phyloP scores from a whole-genome alignment of 1,140 invertebrate genomes.

The Megathymus violae region DNA sequence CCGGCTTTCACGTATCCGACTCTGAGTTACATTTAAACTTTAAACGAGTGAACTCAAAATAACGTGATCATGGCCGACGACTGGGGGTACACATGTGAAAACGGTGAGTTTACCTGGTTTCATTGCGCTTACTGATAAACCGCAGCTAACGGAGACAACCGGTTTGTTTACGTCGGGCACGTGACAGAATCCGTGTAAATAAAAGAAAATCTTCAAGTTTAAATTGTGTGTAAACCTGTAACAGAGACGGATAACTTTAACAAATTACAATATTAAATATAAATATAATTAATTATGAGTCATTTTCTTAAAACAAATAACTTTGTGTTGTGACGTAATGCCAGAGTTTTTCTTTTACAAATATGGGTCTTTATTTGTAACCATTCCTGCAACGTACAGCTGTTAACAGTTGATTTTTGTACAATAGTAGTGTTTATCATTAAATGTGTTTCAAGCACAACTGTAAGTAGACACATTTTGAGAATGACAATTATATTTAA shows the following conservation, averaged over 20 bases:
- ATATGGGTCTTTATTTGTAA: conserved; percentile 38
- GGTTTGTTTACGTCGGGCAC: conserved; percentile 80
- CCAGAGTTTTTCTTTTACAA: conserved; percentile 35
- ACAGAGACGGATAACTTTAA: neutral
- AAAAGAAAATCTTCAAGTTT: conserved; percentile 35
- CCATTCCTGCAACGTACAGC: conserved; percentile 37
- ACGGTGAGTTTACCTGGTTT: conserved; percentile 72
- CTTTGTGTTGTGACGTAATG: conserved; percentile 33
- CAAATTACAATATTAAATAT: conserved; percentile 3
- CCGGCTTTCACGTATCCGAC: conserved; percentile 57
- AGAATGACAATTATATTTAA: neutral
- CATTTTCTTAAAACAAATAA: conserved; percentile 29
- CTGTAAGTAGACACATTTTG: neutral
- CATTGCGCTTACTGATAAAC: conserved; percentile 37
- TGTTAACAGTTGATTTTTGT: conserved; percentile 30
- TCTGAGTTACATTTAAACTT: conserved; percentile 36
- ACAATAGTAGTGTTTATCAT: neutral
- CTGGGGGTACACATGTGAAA: conserved; percentile 81
- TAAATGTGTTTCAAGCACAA: neutral
- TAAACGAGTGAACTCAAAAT: conserved; percentile 49
- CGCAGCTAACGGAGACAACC: conserved; percentile 54
- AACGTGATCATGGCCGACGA: conserved; percentile 67
- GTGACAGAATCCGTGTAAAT: conserved; percentile 62
- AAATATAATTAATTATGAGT: too few species aligned
- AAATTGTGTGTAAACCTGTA: neutral